Evolutionary conservation across 2,888 invertebrate species (phyloP).

Genomic region (Drosophila rellima): DNA sequence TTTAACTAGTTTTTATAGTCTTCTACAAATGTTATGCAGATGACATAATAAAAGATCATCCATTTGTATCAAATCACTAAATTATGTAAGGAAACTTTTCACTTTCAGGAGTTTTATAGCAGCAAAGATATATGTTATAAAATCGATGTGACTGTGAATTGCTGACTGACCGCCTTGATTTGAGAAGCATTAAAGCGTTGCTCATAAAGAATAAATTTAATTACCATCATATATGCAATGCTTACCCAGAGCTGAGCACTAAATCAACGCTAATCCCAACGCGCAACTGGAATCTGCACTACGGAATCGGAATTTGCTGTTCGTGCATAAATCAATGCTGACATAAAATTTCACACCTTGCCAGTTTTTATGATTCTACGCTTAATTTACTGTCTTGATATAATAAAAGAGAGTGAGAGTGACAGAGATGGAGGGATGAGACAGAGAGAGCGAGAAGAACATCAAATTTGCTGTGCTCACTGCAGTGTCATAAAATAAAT

Average conservation of each 20-base stretch:
- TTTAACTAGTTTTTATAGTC: background rate
- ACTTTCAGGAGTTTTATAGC: conserved; percentile 5
- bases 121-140: background rate
- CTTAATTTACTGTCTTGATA: conserved; percentile 76
- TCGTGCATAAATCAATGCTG: conserved; percentile 70
- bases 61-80: background rate
- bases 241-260: conserved; percentile 38
- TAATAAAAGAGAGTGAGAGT: conserved; percentile 26
- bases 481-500: conserved; percentile 75
- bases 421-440: background rate
- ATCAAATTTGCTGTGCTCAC: conserved; percentile 68
- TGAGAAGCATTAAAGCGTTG: conserved; percentile 22
- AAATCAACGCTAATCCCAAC: conserved; percentile 56
- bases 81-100: conserved; percentile 11
- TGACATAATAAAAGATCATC: background rate
- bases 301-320: conserved; percentile 48
- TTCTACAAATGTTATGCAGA: background rate
- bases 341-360: conserved; percentile 82
- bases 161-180: conserved; percentile 28
- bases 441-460: conserved; percentile 4
- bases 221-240: conserved; percentile 62
- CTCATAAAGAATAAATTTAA: conserved; percentile 63
- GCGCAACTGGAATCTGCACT: conserved; percentile 35
- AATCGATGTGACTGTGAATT: background rate
- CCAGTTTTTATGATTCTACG: conserved; percentile 76